Base-by-base conservation (phyloP, 2,797 vertebrate species). In the Sebastes iracundus region DNA sequence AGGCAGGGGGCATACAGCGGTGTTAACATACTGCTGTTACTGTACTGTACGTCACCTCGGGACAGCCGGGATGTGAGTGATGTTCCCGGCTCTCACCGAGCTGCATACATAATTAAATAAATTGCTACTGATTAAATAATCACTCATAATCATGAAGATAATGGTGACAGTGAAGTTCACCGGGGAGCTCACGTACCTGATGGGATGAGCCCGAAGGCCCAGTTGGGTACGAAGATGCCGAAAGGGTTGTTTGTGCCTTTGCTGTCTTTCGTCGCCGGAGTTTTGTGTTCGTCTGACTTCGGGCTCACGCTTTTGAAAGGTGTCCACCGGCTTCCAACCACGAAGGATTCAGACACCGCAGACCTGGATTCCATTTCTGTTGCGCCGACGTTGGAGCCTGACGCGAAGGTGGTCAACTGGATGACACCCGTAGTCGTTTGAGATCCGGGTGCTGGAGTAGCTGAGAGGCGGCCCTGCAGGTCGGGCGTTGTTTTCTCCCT, bases 341-440 rank as follows among this genome's bases (percentile, higher is more conserved):
- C 84, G 42, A 95, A 94, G 3, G 94, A 94, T 16, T 95, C 94
- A 0, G 94, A 91, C 27, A 91, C 91, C 2, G 92, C 89, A 14
- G 94, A 93, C 85, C 92, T 92, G 71, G 94, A 93, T 68, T 95
- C 95, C 69, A 90, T 92, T 79, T 88, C 81, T 16, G 93, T 93
- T 20, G 80, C 75, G 0, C 64, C 65, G 1, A 68, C 74, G 16
- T 77, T 81, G 7, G 80, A 68, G 67, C 79, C 18, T 1, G 88
- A 76, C 1, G 63, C 6, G 6, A 27, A 27, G 18, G 90, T 91
- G 14, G 92, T 90, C 22, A 87, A 74, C 6, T 49, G 86, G 72
- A 77, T 6, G 11, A 86, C 75, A 16, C 59, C 83, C 3, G 71
- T 77, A 0, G 79, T 72, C 0, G 72, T 81, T 12, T 79, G 77